A percentile compares a stretch with the other conserved stretches of the same genome.
Conservation (phyloP, 2,113 vertebrate genomes). For the Brachyistius frenatus region DNA sequence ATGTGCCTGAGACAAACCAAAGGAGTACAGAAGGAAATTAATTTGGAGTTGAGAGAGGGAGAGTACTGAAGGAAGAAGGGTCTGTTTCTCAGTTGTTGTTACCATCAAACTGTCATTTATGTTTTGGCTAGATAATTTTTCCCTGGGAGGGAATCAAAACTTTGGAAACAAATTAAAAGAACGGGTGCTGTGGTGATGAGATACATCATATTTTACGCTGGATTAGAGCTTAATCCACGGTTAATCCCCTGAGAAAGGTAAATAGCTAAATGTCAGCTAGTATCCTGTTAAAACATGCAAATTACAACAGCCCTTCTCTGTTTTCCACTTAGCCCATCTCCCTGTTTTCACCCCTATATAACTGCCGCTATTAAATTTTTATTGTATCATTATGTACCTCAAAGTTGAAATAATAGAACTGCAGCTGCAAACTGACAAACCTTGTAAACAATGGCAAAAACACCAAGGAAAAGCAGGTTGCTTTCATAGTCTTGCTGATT, state of each 20-base stretch:
- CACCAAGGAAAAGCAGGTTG: neutral
- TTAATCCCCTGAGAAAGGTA: constrained; percentile 75
- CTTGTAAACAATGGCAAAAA: constrained; percentile 25
- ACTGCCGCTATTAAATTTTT: constrained; percentile 11
- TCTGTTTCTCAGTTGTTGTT: constrained; percentile 7
- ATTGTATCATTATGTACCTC: constrained; percentile 47
- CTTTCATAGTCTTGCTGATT: constrained; percentile 28
- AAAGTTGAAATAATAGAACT: constrained; percentile 35
- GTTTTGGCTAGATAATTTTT: constrained; percentile 25
- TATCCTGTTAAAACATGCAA: constrained; percentile 74
- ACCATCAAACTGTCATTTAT: constrained; percentile 46
- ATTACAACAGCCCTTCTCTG: constrained; percentile 66
- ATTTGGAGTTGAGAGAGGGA: neutral
- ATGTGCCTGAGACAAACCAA: neutral
- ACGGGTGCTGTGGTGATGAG: constrained; percentile 53
- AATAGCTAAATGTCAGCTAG: constrained; percentile 72
- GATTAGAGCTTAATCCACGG: constrained; percentile 73
- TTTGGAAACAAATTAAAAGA: constrained; percentile 74
- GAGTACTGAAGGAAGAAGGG: neutral
- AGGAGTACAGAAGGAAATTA: neutral
- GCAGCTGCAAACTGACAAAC: constrained; percentile 13
- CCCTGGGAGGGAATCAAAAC: constrained; percentile 53
- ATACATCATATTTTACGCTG: constrained; percentile 74
- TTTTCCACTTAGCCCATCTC: constrained; percentile 49
- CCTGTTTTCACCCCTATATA: constrained; percentile 14